These are phyloP conservation scores for Dromius quadrimaculatus DNA, from an alignment of 2,888 invertebrate species.

Conservation along the genomic window DNA sequence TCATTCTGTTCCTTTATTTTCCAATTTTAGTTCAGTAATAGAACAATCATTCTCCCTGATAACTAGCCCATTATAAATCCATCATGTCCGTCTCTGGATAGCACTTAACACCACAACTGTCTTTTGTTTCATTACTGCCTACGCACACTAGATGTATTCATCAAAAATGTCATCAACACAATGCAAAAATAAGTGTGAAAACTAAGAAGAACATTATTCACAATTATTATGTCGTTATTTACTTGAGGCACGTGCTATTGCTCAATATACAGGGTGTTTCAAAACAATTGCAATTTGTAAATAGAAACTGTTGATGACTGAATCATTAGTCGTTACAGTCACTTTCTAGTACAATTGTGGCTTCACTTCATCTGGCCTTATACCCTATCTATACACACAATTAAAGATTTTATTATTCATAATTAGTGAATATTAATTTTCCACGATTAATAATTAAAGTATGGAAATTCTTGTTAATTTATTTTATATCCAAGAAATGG, in stretches of 20 bases:
- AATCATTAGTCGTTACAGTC: too few species aligned
- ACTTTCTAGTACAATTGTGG: neutral
- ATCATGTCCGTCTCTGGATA: conserved; percentile 5
- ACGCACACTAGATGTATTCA: conserved; percentile 31
- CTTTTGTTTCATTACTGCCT: conserved; percentile 33
- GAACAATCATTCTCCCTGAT: too few species aligned
- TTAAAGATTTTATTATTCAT: too few species aligned
- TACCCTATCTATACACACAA: too few species aligned
- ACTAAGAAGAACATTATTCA: conserved; percentile 28
- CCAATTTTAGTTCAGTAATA: too few species aligned
- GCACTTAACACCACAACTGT: conserved; percentile 20
- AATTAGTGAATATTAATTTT: too few species aligned
- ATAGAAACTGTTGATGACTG: too few species aligned
- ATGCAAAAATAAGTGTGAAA: conserved; percentile 43
- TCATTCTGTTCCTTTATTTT: too few species aligned
- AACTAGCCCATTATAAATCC: neutral
- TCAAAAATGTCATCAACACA: conserved; percentile 35
- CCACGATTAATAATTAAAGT: too few species aligned
- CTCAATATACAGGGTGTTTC: conserved; percentile 9
- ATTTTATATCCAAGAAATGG: conserved; percentile 26
- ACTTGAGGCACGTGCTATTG: conserved; percentile 3
- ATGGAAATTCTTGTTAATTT: too few species aligned
- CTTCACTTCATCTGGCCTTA: too few species aligned
- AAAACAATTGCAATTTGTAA: neutral
- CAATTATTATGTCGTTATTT: conserved; percentile 42